Evolutionary conservation across 2,888 invertebrate genomes (phyloP).

Genomic region (Leucozona laternaria): DNA sequence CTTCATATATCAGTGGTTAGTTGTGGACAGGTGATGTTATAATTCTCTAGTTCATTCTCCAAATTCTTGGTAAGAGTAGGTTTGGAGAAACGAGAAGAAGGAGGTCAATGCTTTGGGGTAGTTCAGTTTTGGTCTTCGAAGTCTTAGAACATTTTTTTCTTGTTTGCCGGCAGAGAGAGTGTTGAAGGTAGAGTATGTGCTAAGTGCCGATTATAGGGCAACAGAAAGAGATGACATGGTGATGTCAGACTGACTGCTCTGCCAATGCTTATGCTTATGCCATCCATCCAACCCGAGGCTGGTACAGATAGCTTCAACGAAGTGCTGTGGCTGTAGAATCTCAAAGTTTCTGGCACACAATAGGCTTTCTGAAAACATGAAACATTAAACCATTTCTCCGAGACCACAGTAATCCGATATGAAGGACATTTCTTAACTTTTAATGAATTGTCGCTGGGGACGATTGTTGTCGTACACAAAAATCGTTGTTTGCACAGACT

Average conservation of each 20-base stretch:
- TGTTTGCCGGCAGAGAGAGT: slow-evolving; percentile 45
- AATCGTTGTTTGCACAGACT: too few species aligned
- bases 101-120: slow-evolving; percentile 69
- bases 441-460: neutral
- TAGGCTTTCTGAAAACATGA: slow-evolving; percentile 5
- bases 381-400: slow-evolving; percentile 25
- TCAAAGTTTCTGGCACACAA: neutral
- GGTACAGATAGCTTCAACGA: neutral
- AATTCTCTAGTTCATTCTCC: neutral
- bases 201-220: slow-evolving; percentile 25
- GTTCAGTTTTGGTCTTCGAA: slow-evolving; percentile 34
- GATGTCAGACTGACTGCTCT: slow-evolving; percentile 9
- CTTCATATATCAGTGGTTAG: neutral
- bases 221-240: slow-evolving; percentile 63
- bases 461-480: neutral
- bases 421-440: slow-evolving; percentile 24
- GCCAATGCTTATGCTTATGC: slow-evolving; percentile 9
- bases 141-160: slow-evolving; percentile 10
- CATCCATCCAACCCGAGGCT: slow-evolving; percentile 1
- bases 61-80: slow-evolving; percentile 13
- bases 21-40: slow-evolving; percentile 46
- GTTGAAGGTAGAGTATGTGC: slow-evolving; percentile 15
- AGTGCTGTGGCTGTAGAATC: neutral
- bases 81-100: slow-evolving; percentile 9
- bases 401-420: slow-evolving; percentile 46